phyloP scores from a whole-genome alignment of 1,140 invertebrate species.

The Tetramorium simillimum region DNA sequence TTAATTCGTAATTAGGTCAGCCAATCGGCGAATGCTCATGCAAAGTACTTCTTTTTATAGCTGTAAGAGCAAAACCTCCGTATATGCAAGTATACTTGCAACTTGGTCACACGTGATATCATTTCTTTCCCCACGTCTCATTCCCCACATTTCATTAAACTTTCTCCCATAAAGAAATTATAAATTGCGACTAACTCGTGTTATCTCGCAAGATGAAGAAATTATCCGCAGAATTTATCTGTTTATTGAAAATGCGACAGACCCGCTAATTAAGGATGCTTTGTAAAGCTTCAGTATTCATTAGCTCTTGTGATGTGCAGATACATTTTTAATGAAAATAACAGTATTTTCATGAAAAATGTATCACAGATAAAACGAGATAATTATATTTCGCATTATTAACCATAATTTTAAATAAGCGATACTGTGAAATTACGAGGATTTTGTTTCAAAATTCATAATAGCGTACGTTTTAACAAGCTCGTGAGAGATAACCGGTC shows the following conservation, averaged over 20 bases:
- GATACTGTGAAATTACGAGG: conserved; percentile 12
- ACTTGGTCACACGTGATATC: neutral
- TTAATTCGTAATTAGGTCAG: conserved; percentile 51
- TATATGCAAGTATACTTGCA: conserved; percentile 12
- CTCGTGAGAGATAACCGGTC: neutral
- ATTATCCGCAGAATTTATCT: neutral
- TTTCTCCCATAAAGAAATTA: conserved; percentile 18
- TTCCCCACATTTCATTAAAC: neutral
- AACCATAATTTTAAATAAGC: conserved; percentile 40
- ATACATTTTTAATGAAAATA: conserved; percentile 40
- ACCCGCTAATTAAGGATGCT: conserved; percentile 33
- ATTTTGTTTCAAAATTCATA: conserved; percentile 28
- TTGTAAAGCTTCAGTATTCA: conserved; percentile 30
- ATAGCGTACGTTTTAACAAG: conserved; percentile 44
- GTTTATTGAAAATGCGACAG: conserved; percentile 36
- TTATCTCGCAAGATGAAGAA: neutral
- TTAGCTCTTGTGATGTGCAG: neutral
- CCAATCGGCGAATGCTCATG: conserved; percentile 34
- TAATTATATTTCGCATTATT: conserved; percentile 39
- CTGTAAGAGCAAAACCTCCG: neutral
- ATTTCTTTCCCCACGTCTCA: neutral
- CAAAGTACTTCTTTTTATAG: conserved; percentile 23
- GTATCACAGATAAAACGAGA: conserved; percentile 1
- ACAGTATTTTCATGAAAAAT: conserved; percentile 4
- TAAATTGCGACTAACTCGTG: neutral